Base-by-base conservation (phyloP, 1,140 invertebrate species). In the Watersipora subatra region DNA sequence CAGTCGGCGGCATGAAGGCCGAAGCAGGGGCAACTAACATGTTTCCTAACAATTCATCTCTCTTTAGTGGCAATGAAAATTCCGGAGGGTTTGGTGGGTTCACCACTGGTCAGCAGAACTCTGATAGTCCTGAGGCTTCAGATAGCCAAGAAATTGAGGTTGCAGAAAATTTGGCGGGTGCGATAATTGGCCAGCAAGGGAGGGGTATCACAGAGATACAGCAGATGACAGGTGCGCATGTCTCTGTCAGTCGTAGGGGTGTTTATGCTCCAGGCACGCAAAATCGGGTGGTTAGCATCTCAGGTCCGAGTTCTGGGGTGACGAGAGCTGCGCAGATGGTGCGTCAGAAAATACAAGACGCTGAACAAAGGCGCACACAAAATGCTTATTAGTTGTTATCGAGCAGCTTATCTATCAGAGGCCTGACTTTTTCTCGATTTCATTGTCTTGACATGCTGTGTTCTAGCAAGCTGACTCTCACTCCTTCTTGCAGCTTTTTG, bases 211-310 rank as follows among this genome's bases (percentile, higher is more conserved):
- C 94, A 75, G 93, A 97, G 85, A 93, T 97, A 81, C 93, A 97
- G 84, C 90, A 94, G 82, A 85, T 90, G 79, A 94, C 90, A 78
- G 92, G 92, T 78, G 92, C 93, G 77, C 94, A 90, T 83, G 93
- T 97, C 81, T 93, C 97, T 84, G 96, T 97, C 81, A 95, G 92
- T 71, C 97, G 97, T 85, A 96, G 97, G 84, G 93, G 93, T 76
- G 91, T 91, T 74, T 96, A 92, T 84, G 91, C 91, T 73, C 92
- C 93, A 70, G 92, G 93, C 78, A 95, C 92, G 67, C 89, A 92
- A 78, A 95, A 96, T 84, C 88, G 94, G 75, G 92, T 96, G 81
- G 94, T 97, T 68, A 93, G 92, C 79, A 94, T 96, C 81, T 88
- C 88, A 75, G 93, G 93, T 80, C 87, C 87, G 73, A 86, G 87